Conservation (phyloP, 2,888 invertebrate species). For the Drosophila longiperda region DNA sequence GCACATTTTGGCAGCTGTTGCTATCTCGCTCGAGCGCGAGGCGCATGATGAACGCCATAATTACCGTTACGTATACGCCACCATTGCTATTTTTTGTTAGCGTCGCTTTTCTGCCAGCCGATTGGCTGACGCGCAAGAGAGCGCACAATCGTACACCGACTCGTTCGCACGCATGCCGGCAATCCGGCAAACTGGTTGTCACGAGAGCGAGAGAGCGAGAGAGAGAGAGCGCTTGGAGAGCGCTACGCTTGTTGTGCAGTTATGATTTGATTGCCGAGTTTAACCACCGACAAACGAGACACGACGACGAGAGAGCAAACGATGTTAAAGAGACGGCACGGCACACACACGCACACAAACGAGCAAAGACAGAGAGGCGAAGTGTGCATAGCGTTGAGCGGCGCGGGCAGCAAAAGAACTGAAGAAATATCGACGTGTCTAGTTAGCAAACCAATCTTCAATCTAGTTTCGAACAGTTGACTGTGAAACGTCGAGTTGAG, state of each 20-base stretch:
- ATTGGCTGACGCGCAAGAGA: slow-evolving; percentile 67
- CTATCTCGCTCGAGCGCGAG: slow-evolving; percentile 59
- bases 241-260: slow-evolving; percentile 64
- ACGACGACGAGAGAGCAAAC: slow-evolving; percentile 69
- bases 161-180: slow-evolving; percentile 25
- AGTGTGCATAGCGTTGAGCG: slow-evolving; percentile 46
- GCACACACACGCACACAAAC: slow-evolving; percentile 30
- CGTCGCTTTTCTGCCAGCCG: slow-evolving; percentile 54
- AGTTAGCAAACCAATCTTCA: slow-evolving; percentile 85
- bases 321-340: slow-evolving; percentile 66
- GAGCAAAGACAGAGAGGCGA: slow-evolving; percentile 22
- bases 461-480: slow-evolving; percentile 85
- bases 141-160: slow-evolving; percentile 30
- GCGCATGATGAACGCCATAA: slow-evolving; percentile 84
- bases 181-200: slow-evolving; percentile 49
- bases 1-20: slow-evolving; percentile 33
- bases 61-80: slow-evolving; percentile 83
- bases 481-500: slow-evolving; percentile 84
- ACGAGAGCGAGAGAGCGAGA: slow-evolving; percentile 21
- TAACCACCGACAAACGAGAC: slow-evolving; percentile 83
- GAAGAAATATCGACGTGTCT: slow-evolving; percentile 85
- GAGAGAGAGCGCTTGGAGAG: slow-evolving; percentile 38
- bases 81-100: slow-evolving; percentile 82
- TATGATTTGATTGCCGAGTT: slow-evolving; percentile 81
- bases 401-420: slow-evolving; percentile 78